A percentile compares a stretch with the other conserved stretches of the same genome.
These are phyloP conservation scores for Dermatemys mawii DNA, from an alignment of 2,113 vertebrate genomes.

Conservation along the genomic window DNA sequence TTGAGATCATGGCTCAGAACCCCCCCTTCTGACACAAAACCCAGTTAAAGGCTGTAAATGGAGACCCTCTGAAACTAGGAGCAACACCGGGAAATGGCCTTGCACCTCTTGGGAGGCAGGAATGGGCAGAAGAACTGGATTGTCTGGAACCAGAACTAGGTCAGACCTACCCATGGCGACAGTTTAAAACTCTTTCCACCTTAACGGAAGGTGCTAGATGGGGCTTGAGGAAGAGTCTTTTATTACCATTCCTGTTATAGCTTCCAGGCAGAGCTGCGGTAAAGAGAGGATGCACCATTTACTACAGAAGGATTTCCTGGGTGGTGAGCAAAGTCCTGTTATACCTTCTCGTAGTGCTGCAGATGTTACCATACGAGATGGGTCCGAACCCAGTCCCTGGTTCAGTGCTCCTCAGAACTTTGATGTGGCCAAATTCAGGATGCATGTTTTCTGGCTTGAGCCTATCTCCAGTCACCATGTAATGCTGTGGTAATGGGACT, in stretches of 20 bases:
- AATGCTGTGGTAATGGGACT: background rate
- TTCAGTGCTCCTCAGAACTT: background rate
- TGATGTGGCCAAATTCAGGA: background rate
- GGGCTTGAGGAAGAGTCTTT: background rate
- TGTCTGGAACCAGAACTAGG: background rate
- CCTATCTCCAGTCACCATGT: background rate
- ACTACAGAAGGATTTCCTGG: background rate
- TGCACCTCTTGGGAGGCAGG: background rate
- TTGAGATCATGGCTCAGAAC: background rate
- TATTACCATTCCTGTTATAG: background rate
- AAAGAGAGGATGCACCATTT: background rate
- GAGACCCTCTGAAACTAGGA: background rate
- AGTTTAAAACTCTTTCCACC: background rate
- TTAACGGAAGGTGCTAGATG: background rate
- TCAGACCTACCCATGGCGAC: no score
- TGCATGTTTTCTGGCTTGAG: background rate
- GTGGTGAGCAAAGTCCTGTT: background rate
- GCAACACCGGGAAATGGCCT: background rate
- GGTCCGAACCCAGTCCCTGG: background rate
- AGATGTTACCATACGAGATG: background rate
- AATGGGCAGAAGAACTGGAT: background rate
- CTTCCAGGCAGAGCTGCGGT: background rate
- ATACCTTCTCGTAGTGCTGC: background rate
- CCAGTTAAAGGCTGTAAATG: background rate
- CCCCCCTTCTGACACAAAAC: background rate